phyloP scores from a whole-genome alignment of 2,888 invertebrate species.

The Sesia apiformis region DNA sequence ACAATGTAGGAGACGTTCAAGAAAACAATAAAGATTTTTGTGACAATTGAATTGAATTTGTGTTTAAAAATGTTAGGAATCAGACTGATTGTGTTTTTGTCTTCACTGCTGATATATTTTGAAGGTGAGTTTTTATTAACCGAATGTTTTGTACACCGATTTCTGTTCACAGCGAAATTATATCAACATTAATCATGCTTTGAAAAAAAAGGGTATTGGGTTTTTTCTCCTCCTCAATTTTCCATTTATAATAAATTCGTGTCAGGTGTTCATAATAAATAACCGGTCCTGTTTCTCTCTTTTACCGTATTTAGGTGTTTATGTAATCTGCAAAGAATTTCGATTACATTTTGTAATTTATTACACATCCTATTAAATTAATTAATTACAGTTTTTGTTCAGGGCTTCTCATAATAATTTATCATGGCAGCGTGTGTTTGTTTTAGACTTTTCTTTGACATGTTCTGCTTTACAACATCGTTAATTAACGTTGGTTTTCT shows the following conservation, averaged over 20 bases:
- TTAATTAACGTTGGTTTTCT: too few species aligned
- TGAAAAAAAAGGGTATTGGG: not conserved
- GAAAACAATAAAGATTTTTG: constrained; percentile 7
- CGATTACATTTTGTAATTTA: not conserved
- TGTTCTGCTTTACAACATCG: too few species aligned
- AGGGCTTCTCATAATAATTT: not conserved
- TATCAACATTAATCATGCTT: not conserved
- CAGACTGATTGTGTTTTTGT: constrained; percentile 28
- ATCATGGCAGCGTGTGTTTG: not conserved
- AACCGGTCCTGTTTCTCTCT: not conserved
- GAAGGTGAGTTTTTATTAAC: constrained; percentile 38
- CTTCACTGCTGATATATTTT: constrained; percentile 40
- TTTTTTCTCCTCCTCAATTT: constrained; percentile 1
- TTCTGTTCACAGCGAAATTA: not conserved
- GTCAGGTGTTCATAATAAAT: constrained; percentile 6
- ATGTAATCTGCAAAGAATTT: not conserved
- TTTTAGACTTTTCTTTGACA: too few species aligned
- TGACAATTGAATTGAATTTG: constrained; percentile 24
- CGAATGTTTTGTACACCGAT: too few species aligned
- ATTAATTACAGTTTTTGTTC: not conserved
- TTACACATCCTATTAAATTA: not conserved
- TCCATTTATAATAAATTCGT: constrained; percentile 13
- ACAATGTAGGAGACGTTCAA: not conserved
- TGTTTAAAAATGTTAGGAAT: constrained; percentile 33
- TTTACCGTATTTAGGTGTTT: not conserved